A percentile compares a stretch with the other conserved stretches of the same genome.
phyloP scores from a whole-genome alignment of 2,797 vertebrate genomes.

The Ceryle rudis region DNA sequence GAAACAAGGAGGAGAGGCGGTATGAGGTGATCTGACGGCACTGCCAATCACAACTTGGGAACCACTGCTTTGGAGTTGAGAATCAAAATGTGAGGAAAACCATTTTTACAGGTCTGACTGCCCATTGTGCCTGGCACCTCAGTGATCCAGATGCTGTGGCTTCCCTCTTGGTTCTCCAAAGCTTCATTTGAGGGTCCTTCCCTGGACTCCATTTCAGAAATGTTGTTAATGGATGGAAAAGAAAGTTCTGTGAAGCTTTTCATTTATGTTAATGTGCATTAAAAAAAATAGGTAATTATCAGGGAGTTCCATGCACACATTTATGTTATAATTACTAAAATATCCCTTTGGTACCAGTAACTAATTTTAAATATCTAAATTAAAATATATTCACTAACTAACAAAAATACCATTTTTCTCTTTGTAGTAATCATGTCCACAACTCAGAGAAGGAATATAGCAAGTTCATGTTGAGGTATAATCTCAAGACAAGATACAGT shows the following conservation, averaged over 20 bases:
- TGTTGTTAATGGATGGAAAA: background rate
- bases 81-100: background rate
- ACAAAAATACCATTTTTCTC: background rate
- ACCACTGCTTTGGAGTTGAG: background rate
- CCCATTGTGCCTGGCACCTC: background rate
- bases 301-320: background rate
- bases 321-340: background rate
- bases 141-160: background rate
- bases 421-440: slow-evolving; percentile 53
- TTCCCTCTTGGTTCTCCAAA: background rate
- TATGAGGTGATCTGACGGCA: slow-evolving; percentile 33
- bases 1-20: slow-evolving; percentile 50
- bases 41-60: slow-evolving; percentile 26
- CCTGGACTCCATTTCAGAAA: background rate
- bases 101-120: background rate
- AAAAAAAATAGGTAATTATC: background rate
- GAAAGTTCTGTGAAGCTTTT: background rate
- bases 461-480: slow-evolving; percentile 34
- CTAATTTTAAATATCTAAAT: background rate
- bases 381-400: background rate
- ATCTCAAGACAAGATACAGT: slow-evolving; percentile 31
- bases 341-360: background rate
- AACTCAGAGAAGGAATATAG: background rate
- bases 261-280: background rate
- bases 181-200: background rate